phyloP scores from a whole-genome alignment of 1,140 invertebrate species.

The Armadillidium nasatum region DNA sequence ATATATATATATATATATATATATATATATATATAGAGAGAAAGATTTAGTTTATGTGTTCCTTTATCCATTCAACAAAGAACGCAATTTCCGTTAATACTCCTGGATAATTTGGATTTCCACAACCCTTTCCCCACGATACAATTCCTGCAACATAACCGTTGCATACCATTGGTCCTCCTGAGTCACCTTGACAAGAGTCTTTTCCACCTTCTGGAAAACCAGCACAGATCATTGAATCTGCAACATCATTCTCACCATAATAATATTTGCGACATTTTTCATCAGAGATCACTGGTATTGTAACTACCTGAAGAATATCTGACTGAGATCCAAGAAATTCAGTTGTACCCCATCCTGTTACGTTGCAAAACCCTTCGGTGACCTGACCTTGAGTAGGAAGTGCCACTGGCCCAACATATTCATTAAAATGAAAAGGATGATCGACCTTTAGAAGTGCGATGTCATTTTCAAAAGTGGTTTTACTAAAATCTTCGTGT shows the following conservation, averaged over 20 bases:
- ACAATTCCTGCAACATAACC: slow-evolving; percentile 20
- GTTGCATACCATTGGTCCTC: slow-evolving; percentile 18
- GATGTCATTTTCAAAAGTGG: slow-evolving; percentile 6
- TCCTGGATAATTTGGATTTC: neutral
- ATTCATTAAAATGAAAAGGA: slow-evolving; percentile 17
- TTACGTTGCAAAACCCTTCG: slow-evolving; percentile 16
- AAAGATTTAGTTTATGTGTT: too few species aligned
- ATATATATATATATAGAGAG: too few species aligned
- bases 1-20: slow-evolving; percentile 25
- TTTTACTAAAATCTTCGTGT: neutral
- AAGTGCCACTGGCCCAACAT: neutral
- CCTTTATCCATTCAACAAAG: too few species aligned
- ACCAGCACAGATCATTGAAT: neutral
- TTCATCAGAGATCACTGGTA: slow-evolving; percentile 25
- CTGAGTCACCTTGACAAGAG: slow-evolving; percentile 20
- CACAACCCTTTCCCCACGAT: slow-evolving; percentile 23
- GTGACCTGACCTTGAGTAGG: neutral
- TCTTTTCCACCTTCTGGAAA: neutral
- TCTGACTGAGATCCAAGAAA: slow-evolving; percentile 20
- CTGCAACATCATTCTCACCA: neutral
- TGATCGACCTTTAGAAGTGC: neutral
- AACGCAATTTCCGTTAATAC: slow-evolving; percentile 3
- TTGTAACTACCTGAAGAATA: slow-evolving; percentile 25
- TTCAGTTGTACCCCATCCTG: slow-evolving; percentile 30
- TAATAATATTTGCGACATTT: slow-evolving; percentile 20